Percentiles rank a stretch among this genome's conserved stretches.
Evolutionary conservation across 2,888 invertebrate genomes (phyloP).

Genomic region (Conops quadrifasciatus): DNA sequence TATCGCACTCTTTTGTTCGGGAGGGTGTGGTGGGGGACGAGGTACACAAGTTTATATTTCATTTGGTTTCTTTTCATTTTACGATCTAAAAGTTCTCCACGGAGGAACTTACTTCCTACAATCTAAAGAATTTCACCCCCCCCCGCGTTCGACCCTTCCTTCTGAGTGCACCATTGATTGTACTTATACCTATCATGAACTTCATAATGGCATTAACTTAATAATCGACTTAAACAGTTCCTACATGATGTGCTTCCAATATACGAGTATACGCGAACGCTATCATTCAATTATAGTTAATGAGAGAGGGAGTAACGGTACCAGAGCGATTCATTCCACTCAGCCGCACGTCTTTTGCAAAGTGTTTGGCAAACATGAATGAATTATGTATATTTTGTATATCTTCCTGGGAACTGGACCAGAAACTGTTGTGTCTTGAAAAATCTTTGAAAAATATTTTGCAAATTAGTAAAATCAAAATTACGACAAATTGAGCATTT

Average conservation of each 20-base stretch:
- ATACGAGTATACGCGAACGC: constrained; percentile 30
- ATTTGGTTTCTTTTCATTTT: too few relatives aligned
- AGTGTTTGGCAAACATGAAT: neutral
- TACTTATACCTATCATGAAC: too few relatives aligned
- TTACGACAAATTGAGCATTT: constrained; percentile 23
- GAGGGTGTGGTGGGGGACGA: too few relatives aligned
- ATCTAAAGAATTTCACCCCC: too few relatives aligned
- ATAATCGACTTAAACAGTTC: constrained; percentile 39
- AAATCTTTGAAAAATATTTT: constrained; percentile 46
- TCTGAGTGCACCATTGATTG: too few relatives aligned
- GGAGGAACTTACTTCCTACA: too few relatives aligned
- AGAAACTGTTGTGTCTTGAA: constrained; percentile 66
- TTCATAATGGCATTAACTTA: too few relatives aligned
- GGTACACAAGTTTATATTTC: too few relatives aligned
- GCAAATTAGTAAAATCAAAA: constrained; percentile 14
- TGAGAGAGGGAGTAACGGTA: constrained; percentile 48
- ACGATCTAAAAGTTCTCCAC: too few relatives aligned
- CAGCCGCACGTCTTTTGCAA: constrained; percentile 27
- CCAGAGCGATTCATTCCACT: constrained; percentile 40
- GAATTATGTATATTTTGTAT: constrained; percentile 30
- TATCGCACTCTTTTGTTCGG: neutral
- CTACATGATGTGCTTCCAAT: constrained; percentile 45
- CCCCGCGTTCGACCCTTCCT: too few relatives aligned
- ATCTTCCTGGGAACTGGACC: constrained; percentile 66
- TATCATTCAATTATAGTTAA: constrained; percentile 48